A percentile compares a stretch with the other conserved stretches of the same genome.
Conservation (phyloP, 2,888 invertebrate genomes). For the Oscheius sp. region DNA sequence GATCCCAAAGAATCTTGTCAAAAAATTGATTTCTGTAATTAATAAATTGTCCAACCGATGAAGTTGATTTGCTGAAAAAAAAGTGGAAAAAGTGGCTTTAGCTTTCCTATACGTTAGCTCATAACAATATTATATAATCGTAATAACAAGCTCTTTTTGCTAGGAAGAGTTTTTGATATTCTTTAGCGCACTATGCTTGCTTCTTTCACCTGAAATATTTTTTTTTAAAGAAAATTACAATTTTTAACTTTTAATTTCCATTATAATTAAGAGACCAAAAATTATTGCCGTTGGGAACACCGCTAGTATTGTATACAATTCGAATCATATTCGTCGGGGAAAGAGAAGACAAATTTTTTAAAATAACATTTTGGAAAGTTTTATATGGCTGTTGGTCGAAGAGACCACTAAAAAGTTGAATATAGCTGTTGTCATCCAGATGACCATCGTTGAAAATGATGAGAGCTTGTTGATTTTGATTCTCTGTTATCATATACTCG, state of each 20-base stretch:
- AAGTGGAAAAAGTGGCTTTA: too few relatives aligned
- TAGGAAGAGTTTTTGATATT: too few relatives aligned
- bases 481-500: slow-evolving; percentile 16
- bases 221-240: too few relatives aligned
- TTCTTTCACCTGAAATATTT: too few relatives aligned
- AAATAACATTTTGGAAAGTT: too few relatives aligned
- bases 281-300: neutral
- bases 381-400: neutral
- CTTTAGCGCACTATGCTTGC: too few relatives aligned
- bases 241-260: neutral
- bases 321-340: slow-evolving; percentile 7
- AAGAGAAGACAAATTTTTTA: too few relatives aligned
- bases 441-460: neutral
- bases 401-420: neutral
- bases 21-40: slow-evolving; percentile 1
- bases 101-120: too few relatives aligned
- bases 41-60: too few relatives aligned
- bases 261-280: neutral
- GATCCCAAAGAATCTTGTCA: slow-evolving; percentile 5
- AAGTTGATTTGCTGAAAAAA: too few relatives aligned
- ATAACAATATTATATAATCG: too few relatives aligned
- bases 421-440: neutral
- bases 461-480: neutral
- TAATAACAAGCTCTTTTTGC: too few relatives aligned
- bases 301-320: slow-evolving; percentile 22